A percentile compares a stretch with the other conserved stretches of the same genome.
phyloP scores from a whole-genome alignment of 2,797 vertebrate species.

The Anguilla anguilla region DNA sequence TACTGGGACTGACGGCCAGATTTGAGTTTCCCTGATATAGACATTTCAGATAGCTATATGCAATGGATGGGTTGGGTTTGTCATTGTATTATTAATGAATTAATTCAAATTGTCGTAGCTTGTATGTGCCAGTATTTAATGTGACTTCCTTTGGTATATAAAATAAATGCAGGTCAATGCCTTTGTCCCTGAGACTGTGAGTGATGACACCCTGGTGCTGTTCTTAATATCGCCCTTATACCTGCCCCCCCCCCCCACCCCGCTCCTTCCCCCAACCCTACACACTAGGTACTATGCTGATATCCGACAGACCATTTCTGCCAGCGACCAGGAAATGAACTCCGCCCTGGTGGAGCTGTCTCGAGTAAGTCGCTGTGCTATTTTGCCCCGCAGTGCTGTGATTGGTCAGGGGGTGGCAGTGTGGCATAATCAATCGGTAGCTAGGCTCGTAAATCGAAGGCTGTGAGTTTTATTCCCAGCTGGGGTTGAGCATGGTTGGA shows the following conservation, averaged over 20 bases:
- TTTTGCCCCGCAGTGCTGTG: neutral
- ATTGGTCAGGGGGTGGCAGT: neutral
- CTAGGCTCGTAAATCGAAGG: neutral
- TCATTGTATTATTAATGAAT: too few species aligned
- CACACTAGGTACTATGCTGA: conserved; percentile 78
- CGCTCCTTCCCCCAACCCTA: neutral
- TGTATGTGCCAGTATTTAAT: neutral
- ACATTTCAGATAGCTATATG: too few species aligned
- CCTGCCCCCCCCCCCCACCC: neutral
- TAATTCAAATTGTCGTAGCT: neutral
- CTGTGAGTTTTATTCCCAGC: neutral
- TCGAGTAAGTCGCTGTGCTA: conserved; percentile 70
- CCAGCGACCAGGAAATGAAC: conserved; percentile 98
- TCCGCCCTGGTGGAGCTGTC: conserved; percentile 93
- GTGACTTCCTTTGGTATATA: neutral
- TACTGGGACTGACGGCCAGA: too few species aligned
- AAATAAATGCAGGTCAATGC: neutral
- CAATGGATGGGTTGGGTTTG: too few species aligned
- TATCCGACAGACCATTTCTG: conserved; percentile 91
- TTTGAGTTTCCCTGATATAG: too few species aligned
- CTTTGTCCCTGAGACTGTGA: neutral
- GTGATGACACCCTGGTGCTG: neutral
- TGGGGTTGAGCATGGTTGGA: too few species aligned
- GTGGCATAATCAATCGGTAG: neutral
- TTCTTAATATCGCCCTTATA: neutral